Evolutionary conservation across 2,888 invertebrate genomes (phyloP).

Genomic region (Nephrocerus scutellatus): DNA sequence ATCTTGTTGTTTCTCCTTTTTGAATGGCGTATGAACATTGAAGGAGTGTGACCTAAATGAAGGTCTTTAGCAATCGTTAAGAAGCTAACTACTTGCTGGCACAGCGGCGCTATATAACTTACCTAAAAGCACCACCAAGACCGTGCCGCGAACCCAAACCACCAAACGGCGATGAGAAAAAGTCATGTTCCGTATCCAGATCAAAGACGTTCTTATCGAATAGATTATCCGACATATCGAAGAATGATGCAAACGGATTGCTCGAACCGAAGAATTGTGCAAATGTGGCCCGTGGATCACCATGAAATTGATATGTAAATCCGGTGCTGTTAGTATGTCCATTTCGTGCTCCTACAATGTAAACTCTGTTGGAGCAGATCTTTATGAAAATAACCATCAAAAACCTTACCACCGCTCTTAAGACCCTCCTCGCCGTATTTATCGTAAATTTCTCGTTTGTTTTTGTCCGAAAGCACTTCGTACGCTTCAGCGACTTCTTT

Average conservation of each 20-base stretch:
- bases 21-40: slow-evolving; percentile 71
- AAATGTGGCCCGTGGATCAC: slow-evolving; percentile 94
- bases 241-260: slow-evolving; percentile 89
- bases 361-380: neutral
- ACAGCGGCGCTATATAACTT: slow-evolving; percentile 16
- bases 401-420: slow-evolving; percentile 58
- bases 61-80: slow-evolving; percentile 24
- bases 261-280: slow-evolving; percentile 96
- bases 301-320: slow-evolving; percentile 85
- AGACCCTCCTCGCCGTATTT: slow-evolving; percentile 89
- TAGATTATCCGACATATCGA: slow-evolving; percentile 61
- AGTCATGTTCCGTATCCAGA: slow-evolving; percentile 69
- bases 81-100: neutral
- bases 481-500: slow-evolving; percentile 98
- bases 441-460: slow-evolving; percentile 92
- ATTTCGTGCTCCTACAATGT: slow-evolving; percentile 52
- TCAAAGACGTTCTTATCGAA: slow-evolving; percentile 61
- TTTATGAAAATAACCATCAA: neutral
- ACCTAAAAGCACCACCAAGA: slow-evolving; percentile 62
- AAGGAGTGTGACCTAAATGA: slow-evolving; percentile 83
- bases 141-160: slow-evolving; percentile 63
- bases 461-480: slow-evolving; percentile 92
- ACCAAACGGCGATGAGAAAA: slow-evolving; percentile 71
- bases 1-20: slow-evolving; percentile 77
- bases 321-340: slow-evolving; percentile 56